Percentiles rank a stretch among this genome's conserved stretches.
Conservation (phyloP, 2,113 vertebrate species). For the Setophaga kirtlandii region DNA sequence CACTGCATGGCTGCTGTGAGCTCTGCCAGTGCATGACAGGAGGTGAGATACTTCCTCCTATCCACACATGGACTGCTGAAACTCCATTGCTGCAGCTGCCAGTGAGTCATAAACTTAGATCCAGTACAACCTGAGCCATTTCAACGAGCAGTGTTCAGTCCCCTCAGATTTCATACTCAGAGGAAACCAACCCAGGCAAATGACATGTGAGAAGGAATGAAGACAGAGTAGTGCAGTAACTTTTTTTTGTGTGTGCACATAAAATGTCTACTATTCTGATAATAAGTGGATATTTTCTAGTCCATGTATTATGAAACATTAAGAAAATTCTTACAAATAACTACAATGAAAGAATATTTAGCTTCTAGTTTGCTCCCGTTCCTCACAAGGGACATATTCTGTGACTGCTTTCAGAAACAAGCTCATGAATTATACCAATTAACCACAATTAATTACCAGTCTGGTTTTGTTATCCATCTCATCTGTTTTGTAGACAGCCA, state of each 20-base stretch:
- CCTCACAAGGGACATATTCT: neutral
- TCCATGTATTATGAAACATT: neutral
- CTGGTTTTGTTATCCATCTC: neutral
- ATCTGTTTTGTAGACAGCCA: neutral
- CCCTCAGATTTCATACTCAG: neutral
- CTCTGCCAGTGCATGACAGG: neutral
- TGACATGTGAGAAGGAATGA: neutral
- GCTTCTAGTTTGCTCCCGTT: neutral
- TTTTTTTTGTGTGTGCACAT: neutral
- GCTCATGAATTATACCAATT: neutral
- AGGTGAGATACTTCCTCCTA: neutral
- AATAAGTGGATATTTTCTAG: neutral
- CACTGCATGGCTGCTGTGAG: accelerated
- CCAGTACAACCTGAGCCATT: neutral
- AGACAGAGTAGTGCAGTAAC: neutral
- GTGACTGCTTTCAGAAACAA: neutral
- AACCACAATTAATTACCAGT: neutral
- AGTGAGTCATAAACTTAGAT: neutral
- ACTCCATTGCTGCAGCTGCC: neutral
- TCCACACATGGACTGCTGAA: neutral
- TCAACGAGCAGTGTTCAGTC: neutral
- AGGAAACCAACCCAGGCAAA: neutral
- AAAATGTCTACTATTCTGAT: neutral
- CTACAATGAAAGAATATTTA: neutral
- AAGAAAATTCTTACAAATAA: neutral